Evolutionary conservation across 2,888 invertebrate species (phyloP), one percentile per base, ranked within the genome.

Genomic region (Dolichopus griseipennis): DNA sequence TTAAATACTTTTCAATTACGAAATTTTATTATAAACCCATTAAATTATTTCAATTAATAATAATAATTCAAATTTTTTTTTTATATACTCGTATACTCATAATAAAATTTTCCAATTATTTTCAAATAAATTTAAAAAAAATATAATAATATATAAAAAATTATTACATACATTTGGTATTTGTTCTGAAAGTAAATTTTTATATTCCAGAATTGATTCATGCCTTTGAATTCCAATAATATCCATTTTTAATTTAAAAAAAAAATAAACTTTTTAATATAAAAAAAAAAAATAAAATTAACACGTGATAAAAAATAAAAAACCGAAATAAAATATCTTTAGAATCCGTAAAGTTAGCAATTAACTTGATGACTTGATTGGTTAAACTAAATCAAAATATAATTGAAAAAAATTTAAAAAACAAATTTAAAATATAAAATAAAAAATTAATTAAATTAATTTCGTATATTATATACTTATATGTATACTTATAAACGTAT

Each of bases 221-320:
- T 78, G 75, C 33, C 78, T 77, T 66, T 77, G 76, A 64, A 80
- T 65, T 71, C 76, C 74, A 71, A 76, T 70, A 72, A 80, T 78
- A 72, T 80, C 81, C 73, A 79, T 79, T 79, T 64, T 34, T 12
- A 15, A 15, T 43, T 9, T 3, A 7, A 10, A 12, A 43, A 18
- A 52, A 52, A 52, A 52, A 52, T 37, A 7, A 34, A 2, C 12
- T 12, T 9, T 34, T 34, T 34, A n/a, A n/a, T n/a, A n/a, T n/a
- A n/a, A n/a, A 27, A 27, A 27, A 27, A 27, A 27, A 27, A 27
- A 27, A 37, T 5, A 9, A 2, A 37, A 12, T 37, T 37, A 37
- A 37, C 37, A 27, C 3, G 27, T 27, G 37, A 5, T 9, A 37
- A 37, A 37, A 37, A 37, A 37, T 34, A 37, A 37, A 37, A 37